phyloP scores from a whole-genome alignment of 2,888 invertebrate species.

The Pyrrhopygopsis socrates region DNA sequence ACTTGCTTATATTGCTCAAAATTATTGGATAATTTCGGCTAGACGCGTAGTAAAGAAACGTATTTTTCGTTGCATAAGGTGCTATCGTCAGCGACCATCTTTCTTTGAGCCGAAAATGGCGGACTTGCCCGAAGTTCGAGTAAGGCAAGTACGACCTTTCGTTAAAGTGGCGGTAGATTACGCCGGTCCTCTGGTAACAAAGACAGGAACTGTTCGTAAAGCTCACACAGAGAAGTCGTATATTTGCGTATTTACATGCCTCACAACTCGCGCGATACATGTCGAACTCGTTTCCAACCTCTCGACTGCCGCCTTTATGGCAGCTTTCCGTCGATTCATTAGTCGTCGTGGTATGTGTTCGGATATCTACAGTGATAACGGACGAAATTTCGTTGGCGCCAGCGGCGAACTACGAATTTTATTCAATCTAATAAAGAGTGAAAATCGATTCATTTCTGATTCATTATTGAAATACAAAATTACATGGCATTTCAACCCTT shows the following conservation, averaged over 20 bases:
- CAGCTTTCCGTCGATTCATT: conserved; percentile 1
- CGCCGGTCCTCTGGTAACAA: conserved; percentile 5
- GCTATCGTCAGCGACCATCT: neutral
- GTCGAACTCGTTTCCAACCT: neutral
- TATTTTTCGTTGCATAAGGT: too few relatives aligned
- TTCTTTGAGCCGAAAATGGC: neutral
- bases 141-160: neutral
- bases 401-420: neutral
- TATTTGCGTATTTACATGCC: neutral
- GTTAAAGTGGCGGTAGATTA: neutral
- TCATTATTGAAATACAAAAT: neutral
- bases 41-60: too few relatives aligned
- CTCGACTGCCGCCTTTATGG: neutral
- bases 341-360: neutral
- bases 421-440: neutral
- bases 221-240: neutral
- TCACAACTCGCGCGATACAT: neutral
- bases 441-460: neutral
- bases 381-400: conserved; percentile 9
- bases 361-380: neutral
- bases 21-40: too few relatives aligned
- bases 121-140: neutral
- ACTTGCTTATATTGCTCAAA: too few relatives aligned
- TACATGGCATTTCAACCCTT: neutral
- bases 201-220: neutral